Conservation (phyloP, 2,113 vertebrate species). For the Lates calcarifer region DNA sequence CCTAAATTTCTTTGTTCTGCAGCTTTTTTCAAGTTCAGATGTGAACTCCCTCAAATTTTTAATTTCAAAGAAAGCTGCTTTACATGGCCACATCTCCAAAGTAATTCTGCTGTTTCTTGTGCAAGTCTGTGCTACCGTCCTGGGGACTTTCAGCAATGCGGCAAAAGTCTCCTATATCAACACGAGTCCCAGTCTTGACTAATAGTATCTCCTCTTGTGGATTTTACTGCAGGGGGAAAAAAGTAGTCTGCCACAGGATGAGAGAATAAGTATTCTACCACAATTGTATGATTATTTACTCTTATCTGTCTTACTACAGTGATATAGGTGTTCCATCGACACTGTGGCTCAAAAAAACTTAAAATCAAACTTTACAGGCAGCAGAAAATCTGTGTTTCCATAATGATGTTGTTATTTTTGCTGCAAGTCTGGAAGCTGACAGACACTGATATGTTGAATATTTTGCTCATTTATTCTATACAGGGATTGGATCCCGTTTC, state of each 20-base stretch:
- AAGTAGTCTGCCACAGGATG: not conserved
- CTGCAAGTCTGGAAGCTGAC: not conserved
- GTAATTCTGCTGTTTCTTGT: not conserved
- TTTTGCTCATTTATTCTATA: not conserved
- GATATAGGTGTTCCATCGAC: not conserved
- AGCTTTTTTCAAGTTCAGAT: not conserved
- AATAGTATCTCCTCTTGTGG: slow-evolving; percentile 38
- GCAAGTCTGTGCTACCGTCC: slow-evolving; percentile 4
- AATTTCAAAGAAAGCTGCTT: slow-evolving; percentile 5
- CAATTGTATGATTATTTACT: not conserved
- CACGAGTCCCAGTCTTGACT: slow-evolving; percentile 38
- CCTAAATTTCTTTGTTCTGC: not conserved
- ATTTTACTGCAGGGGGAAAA: slow-evolving; percentile 44
- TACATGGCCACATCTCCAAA: not conserved
- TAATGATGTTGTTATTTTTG: not conserved
- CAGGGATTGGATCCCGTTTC: not conserved
- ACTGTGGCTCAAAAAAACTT: not conserved
- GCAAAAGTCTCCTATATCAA: slow-evolving; percentile 18
- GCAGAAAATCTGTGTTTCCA: not conserved
- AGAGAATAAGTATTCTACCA: not conserved
- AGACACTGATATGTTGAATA: not conserved
- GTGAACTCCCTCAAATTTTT: not conserved
- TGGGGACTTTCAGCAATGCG: slow-evolving; percentile 24
- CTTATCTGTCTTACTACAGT: not conserved
- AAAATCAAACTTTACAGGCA: slow-evolving; percentile 1